Evolutionary conservation across 2,113 vertebrate genomes (phyloP).

Genomic region (Xyliphius kryptos): DNA sequence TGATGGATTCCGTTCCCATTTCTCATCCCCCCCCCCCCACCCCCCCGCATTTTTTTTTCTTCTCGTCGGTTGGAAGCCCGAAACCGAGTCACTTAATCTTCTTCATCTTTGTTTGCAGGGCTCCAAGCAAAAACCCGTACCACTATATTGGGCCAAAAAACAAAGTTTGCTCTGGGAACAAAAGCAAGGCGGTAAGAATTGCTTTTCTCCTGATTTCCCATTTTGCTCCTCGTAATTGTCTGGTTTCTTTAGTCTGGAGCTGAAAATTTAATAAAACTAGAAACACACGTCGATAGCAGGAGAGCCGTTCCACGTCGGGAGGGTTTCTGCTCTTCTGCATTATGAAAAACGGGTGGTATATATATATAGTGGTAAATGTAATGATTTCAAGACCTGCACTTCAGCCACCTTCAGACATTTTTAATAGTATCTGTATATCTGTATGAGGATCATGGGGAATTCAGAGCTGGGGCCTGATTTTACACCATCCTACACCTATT

Average conservation of each 20-base stretch:
- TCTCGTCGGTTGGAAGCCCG: neutral
- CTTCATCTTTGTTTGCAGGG: slow-evolving; percentile 18
- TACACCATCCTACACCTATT: too few relatives aligned
- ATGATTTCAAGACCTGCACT: too few relatives aligned
- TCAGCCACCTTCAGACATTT: too few relatives aligned
- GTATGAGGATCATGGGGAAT: too few relatives aligned
- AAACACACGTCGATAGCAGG: slow-evolving; percentile 25
- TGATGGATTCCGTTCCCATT: neutral
- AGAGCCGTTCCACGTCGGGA: neutral
- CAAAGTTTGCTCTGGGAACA: slow-evolving; percentile 18
- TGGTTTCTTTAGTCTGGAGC: slow-evolving; percentile 22
- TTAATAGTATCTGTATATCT: too few relatives aligned
- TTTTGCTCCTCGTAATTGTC: slow-evolving; percentile 38
- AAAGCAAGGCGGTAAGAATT: neutral
- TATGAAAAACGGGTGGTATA: too few relatives aligned
- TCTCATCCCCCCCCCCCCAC: too few relatives aligned
- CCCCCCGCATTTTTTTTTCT: neutral
- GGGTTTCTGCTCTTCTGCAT: too few relatives aligned
- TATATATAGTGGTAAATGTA: too few relatives aligned
- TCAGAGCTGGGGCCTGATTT: too few relatives aligned
- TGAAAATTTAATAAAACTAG: slow-evolving; percentile 39
- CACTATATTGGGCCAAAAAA: slow-evolving; percentile 13
- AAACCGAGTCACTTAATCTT: slow-evolving; percentile 11
- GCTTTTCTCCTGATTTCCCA: slow-evolving; percentile 32
- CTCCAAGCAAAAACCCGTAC: slow-evolving; percentile 1